A percentile compares a stretch with the other conserved stretches of the same genome.
phyloP scores from a whole-genome alignment of 2,113 vertebrate genomes.

The Microtus pennsylvanicus region DNA sequence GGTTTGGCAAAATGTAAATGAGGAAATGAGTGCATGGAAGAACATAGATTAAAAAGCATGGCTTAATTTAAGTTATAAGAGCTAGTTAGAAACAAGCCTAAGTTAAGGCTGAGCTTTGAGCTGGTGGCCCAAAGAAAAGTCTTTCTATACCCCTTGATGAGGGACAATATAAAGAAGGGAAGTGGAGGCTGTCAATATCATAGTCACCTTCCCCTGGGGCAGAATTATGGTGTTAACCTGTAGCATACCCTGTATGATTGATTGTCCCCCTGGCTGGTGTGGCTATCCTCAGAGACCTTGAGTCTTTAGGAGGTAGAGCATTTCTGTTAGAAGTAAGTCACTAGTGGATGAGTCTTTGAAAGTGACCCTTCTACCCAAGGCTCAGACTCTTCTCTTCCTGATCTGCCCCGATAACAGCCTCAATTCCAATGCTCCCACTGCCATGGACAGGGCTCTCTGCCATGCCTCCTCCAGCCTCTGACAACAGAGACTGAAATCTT shows the following conservation, averaged over 20 bases:
- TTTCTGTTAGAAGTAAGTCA: background rate
- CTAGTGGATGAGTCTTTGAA: background rate
- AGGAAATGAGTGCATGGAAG: background rate
- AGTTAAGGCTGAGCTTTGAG: background rate
- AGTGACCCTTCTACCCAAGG: too few relatives aligned
- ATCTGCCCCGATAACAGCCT: background rate
- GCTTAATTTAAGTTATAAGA: background rate
- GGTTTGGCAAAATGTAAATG: background rate
- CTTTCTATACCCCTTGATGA: background rate
- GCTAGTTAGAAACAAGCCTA: background rate
- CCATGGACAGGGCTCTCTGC: background rate
- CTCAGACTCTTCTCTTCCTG: background rate
- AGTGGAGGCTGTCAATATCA: background rate
- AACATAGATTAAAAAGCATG: background rate
- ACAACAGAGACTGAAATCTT: background rate
- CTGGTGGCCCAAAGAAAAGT: background rate
- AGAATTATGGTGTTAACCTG: background rate
- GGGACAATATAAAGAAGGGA: accelerated
- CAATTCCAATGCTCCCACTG: background rate
- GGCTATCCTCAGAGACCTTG: background rate
- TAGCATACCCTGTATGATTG: background rate
- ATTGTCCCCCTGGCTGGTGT: background rate
- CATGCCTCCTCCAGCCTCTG: background rate
- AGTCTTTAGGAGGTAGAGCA: background rate
- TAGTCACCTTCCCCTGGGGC: accelerated